phyloP scores from a whole-genome alignment of 2,888 invertebrate genomes.

The Parnassius apollo region DNA sequence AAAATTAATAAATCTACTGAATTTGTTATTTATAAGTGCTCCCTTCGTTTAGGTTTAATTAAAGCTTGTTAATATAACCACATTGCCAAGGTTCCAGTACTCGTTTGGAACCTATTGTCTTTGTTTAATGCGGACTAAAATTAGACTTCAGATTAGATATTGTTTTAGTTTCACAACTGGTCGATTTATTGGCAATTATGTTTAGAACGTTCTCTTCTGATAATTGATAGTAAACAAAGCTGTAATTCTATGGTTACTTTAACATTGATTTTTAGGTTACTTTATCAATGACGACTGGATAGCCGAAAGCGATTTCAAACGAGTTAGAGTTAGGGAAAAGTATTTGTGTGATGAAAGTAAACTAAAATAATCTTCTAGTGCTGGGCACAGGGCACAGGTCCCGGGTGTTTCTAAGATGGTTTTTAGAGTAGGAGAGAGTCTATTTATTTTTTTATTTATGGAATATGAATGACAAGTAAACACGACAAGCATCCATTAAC shows the following conservation, averaged over 20 bases:
- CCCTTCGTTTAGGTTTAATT: conserved; percentile 46
- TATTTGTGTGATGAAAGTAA: too few relatives aligned
- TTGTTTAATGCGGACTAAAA: conserved; percentile 29
- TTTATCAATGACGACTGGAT: too few relatives aligned
- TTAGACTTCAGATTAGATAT: conserved; percentile 23
- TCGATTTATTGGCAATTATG: conserved; percentile 25
- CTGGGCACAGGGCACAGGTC: too few relatives aligned
- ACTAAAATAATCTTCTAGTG: too few relatives aligned
- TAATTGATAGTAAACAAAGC: conserved; percentile 17
- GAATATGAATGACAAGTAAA: too few relatives aligned
- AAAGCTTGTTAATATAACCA: conserved; percentile 48
- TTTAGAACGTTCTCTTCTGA: conserved; percentile 13
- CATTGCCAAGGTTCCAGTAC: conserved; percentile 52
- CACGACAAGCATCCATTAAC: too few relatives aligned
- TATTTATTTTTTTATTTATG: too few relatives aligned
- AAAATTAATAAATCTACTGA: not conserved
- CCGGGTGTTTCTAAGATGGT: too few relatives aligned
- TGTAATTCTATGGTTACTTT: not conserved
- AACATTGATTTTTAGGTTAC: too few relatives aligned
- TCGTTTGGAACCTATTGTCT: conserved; percentile 51
- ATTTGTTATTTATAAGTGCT: conserved; percentile 24
- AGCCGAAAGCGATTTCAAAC: too few relatives aligned
- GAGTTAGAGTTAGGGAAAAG: too few relatives aligned
- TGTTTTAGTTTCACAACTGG: conserved; percentile 7
- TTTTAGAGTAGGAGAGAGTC: too few relatives aligned